Conservation (phyloP, 2,888 invertebrate species). For the Autographa gamma region DNA sequence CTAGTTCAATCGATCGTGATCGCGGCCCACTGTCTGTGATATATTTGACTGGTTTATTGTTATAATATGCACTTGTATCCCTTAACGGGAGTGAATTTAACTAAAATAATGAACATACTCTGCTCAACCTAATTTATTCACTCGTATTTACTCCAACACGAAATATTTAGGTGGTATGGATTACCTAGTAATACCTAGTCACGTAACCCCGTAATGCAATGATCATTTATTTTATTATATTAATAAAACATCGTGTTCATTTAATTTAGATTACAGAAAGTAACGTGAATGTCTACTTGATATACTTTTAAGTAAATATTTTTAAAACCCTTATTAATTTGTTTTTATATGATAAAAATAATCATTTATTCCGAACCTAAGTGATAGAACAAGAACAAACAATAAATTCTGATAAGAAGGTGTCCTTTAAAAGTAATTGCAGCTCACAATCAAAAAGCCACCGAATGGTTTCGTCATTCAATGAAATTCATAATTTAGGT, state of each 20-base stretch:
- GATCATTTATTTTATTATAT: too few relatives aligned
- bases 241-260: too few relatives aligned
- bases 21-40: constrained; percentile 57
- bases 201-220: too few relatives aligned
- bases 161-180: too few relatives aligned
- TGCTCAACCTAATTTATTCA: too few relatives aligned
- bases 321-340: not conserved
- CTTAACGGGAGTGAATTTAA: not conserved
- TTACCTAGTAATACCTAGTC: too few relatives aligned
- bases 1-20: constrained; percentile 65
- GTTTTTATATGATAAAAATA: not conserved
- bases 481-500: not conserved
- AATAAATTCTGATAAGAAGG: not conserved
- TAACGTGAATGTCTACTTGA: not conserved
- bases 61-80: constrained; percentile 25
- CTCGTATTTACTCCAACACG: too few relatives aligned
- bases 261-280: too few relatives aligned
- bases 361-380: not conserved
- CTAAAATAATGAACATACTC: too few relatives aligned
- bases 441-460: not conserved
- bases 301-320: not conserved
- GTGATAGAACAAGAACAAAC: not conserved
- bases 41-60: constrained; percentile 27
- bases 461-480: not conserved
- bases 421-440: constrained; percentile 3